Base-by-base conservation (phyloP, 2,113 vertebrate genomes). In the Trichomycterus rosablanca region DNA sequence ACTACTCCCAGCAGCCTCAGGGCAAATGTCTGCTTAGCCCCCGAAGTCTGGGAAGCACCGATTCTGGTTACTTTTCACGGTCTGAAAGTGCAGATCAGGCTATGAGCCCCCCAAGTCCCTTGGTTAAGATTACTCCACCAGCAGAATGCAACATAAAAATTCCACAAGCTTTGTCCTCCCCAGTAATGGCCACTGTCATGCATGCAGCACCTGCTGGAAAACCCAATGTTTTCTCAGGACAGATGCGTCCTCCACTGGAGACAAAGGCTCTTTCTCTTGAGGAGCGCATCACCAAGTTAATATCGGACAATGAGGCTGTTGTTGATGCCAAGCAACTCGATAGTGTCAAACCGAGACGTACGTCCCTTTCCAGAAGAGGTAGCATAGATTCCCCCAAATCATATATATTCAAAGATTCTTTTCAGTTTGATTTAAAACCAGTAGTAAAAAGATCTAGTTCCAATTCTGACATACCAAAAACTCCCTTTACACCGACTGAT, bases 381-480 rank as follows among this genome's bases (percentile, higher is more conserved):
- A 99, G 96, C 75, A 99, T 98, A 61, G 96, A 99, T 76, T 99
- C 95, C 11, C 96, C 94, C 0, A 99, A 98, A 74, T 97, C 96
- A 1, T 99, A 99, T 60, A 99, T 97, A 80, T 99, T 98, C 77
- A 99, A 99, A 83, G 96, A 99, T 75, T 98, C 95, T 57, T 98
- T 99, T 84, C 96, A 99, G 75, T 99, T 99, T 86, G 95, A 99
- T 76, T 83, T 99, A 42, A 97, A 97, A 76, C 95, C 95, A 19
- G 87, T 93, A 67, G 92, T 92, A 65, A 90, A 93, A 81, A 87
- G 95, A 76, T 95, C 95, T 46, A 99, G 93, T 75, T 98, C 96
- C 16, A 98, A 94, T 65, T 98, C 96, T 12, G 96, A 98, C 68
- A 97, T 98, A 86, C 93, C 96, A 66, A 98, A 96, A 82, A 98